Evolutionary conservation across 1,140 invertebrate species (phyloP).

Genomic region (Tetragnatha versicolor): DNA sequence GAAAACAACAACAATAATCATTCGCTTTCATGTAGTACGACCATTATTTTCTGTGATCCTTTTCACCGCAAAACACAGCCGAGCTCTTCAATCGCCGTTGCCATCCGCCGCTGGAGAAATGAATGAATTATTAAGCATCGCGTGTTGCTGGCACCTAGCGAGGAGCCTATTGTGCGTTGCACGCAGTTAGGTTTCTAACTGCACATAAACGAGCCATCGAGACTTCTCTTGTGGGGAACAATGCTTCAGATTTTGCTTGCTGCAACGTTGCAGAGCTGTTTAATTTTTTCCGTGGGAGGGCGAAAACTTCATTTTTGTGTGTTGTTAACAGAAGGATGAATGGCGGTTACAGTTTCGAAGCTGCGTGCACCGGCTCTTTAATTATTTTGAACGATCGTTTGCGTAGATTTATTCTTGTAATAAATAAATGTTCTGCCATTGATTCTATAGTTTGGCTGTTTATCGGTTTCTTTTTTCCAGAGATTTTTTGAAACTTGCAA

Average conservation of each 20-base stretch:
- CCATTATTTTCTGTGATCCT: no score
- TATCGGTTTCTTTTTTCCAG: no score
- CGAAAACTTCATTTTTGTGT: conserved; percentile 15
- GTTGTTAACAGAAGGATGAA: conserved; percentile 26
- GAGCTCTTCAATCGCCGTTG: conserved; percentile 42
- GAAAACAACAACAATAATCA: conserved; percentile 26
- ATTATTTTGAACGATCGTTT: conserved; percentile 27
- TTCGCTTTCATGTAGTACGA: not conserved
- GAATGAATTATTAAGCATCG: conserved; percentile 54
- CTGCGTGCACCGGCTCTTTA: conserved; percentile 13
- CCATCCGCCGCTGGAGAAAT: conserved; percentile 39
- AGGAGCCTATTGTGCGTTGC: conserved; percentile 28
- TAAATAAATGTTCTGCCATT: no score
- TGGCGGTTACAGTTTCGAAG: not conserved
- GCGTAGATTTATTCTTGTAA: no score
- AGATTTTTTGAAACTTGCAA: no score
- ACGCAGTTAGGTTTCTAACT: conserved; percentile 54
- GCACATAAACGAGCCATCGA: conserved; percentile 42
- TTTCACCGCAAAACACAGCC: not conserved
- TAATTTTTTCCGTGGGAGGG: conserved; percentile 10
- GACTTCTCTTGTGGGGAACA: conserved; percentile 19
- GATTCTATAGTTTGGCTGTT: no score
- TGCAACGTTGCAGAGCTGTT: conserved; percentile 25
- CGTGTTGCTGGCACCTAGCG: conserved; percentile 25
- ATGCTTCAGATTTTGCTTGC: conserved; percentile 52